Conservation (phyloP, 2,797 vertebrate genomes). For the Odontamblyopus rebecca region DNA sequence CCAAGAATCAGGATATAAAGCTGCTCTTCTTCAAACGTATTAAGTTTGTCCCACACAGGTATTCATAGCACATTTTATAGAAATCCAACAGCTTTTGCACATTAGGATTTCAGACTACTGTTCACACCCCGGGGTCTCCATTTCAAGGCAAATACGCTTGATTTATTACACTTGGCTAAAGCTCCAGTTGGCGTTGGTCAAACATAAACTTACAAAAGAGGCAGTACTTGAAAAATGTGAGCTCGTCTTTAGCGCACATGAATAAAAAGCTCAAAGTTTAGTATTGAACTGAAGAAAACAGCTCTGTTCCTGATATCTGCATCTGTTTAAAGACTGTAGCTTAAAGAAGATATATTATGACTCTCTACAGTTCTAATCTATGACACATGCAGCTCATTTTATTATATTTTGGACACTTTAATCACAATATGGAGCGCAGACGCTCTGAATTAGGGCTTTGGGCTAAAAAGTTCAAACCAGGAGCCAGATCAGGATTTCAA, state of each 20-base stretch:
- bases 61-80: slow-evolving; percentile 9
- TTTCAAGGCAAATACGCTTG: slow-evolving; percentile 6
- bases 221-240: slow-evolving; percentile 22
- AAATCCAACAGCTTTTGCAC: neutral
- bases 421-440: neutral
- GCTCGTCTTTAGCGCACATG: slow-evolving; percentile 30
- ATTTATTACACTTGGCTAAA: slow-evolving; percentile 28
- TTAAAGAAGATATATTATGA: too few species aligned
- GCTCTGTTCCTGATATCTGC: neutral
- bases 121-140: slow-evolving; percentile 10
- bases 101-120: neutral
- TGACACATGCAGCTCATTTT: neutral
- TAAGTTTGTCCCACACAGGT: neutral
- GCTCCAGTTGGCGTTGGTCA: slow-evolving; percentile 15
- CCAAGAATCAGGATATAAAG: too few species aligned
- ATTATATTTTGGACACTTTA: neutral
- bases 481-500: too few species aligned
- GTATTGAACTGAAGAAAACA: slow-evolving; percentile 28
- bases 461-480: too few species aligned
- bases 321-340: neutral
- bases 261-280: slow-evolving; percentile 29
- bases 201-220: slow-evolving; percentile 8
- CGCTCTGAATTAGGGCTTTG: too few species aligned
- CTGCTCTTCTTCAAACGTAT: too few species aligned
- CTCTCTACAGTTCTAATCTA: too few species aligned